Conservation (phyloP, 2,113 vertebrate species). For the Hippocampus barbouri region DNA sequence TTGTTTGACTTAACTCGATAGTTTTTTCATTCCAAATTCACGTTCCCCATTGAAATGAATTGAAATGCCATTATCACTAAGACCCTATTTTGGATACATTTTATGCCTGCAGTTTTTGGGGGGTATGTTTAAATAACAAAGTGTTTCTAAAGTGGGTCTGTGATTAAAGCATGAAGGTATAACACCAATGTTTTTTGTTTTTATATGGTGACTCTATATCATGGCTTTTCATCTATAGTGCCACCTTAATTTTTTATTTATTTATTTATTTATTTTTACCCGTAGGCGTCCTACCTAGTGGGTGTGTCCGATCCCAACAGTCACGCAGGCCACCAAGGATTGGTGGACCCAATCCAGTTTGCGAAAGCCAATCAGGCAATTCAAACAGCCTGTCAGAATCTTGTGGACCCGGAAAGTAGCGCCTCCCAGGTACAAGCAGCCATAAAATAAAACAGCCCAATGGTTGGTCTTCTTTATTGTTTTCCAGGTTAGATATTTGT, state of each 20-base stretch:
- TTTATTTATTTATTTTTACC: background rate
- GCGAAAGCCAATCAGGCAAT: conserved; percentile 97
- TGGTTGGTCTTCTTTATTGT: background rate
- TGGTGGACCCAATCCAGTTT: conserved; percentile 97
- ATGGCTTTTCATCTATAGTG: background rate
- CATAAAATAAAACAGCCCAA: background rate
- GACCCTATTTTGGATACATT: too few relatives aligned
- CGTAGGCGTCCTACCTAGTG: conserved; percentile 91
- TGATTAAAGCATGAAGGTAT: too few relatives aligned
- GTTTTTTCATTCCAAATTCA: too few relatives aligned
- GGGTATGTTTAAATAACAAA: background rate
- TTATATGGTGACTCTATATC: background rate
- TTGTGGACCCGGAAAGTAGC: conserved; percentile 93
- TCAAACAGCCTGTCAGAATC: conserved; percentile 97
- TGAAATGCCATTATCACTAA: too few relatives aligned
- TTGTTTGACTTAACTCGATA: too few relatives aligned
- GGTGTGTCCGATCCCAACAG: conserved; percentile 98
- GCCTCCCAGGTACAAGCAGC: conserved; percentile 84
- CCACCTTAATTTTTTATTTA: background rate
- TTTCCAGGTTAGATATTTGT: background rate
- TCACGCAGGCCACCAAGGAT: conserved; percentile 93
- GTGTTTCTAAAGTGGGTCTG: background rate
- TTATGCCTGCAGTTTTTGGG: too few relatives aligned
- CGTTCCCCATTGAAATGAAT: too few relatives aligned
- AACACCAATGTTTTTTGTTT: background rate